phyloP scores from a whole-genome alignment of 2,113 vertebrate genomes.

The Macrotis lagotis region DNA sequence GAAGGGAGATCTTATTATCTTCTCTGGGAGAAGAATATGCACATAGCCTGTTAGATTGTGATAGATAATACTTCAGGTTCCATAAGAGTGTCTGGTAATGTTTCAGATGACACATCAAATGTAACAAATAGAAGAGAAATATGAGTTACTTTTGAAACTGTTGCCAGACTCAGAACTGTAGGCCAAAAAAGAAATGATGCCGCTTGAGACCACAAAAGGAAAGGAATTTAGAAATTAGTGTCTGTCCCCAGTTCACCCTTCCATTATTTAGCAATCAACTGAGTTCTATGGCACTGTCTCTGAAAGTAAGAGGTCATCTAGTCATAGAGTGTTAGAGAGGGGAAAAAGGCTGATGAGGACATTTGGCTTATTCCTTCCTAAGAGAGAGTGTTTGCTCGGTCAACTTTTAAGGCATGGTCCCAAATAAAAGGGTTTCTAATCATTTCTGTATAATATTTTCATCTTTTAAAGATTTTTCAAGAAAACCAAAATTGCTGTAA shows the following conservation, averaged over 20 bases:
- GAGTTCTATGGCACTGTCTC: neutral
- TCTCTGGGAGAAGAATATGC: slow-evolving; percentile 9
- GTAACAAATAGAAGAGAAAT: slow-evolving; percentile 52
- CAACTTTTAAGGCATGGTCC: neutral
- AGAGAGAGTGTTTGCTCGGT: neutral
- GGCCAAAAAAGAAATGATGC: slow-evolving; percentile 48
- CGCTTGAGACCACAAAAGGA: slow-evolving; percentile 65
- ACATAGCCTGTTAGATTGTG: slow-evolving; percentile 9
- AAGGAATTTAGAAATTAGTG: slow-evolving; percentile 66
- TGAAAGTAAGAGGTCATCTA: slow-evolving; percentile 49
- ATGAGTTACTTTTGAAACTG: slow-evolving; percentile 57
- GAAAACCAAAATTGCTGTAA: neutral
- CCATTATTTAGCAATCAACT: slow-evolving; percentile 11
- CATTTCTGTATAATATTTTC: neutral
- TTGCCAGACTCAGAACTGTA: slow-evolving; percentile 48
- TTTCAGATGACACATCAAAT: slow-evolving; percentile 53
- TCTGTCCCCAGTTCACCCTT: slow-evolving; percentile 59
- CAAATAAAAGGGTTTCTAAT: neutral
- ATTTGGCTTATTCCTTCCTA: neutral
- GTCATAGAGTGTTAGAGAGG: neutral
- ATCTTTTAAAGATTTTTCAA: neutral
- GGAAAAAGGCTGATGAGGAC: slow-evolving; percentile 38
- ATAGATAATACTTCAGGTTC: slow-evolving; percentile 34
- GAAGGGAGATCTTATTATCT: neutral
- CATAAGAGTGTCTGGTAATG: slow-evolving; percentile 10